Evolutionary conservation across 2,113 vertebrate species (phyloP).

Genomic region (Ceyx cyanopectus): DNA sequence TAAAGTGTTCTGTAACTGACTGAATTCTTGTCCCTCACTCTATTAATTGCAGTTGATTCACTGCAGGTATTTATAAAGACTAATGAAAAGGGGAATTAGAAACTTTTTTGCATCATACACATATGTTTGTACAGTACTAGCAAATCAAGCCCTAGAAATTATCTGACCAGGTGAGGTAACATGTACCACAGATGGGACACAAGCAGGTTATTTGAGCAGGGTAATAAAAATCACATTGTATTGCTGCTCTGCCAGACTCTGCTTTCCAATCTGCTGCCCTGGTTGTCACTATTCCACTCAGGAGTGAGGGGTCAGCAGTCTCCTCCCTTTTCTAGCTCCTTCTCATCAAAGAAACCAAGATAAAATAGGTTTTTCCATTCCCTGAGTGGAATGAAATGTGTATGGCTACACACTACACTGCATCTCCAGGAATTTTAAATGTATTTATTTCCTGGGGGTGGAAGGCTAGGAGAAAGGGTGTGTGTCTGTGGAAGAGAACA

Average conservation of each 20-base stretch:
- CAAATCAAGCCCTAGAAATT: neutral
- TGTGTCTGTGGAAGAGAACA: neutral
- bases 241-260: neutral
- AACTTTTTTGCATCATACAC: neutral
- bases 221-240: neutral
- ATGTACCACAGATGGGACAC: neutral
- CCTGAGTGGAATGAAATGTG: neutral
- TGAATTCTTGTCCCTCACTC: neutral
- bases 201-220: neutral
- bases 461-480: neutral
- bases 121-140: neutral
- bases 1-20: neutral
- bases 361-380: neutral
- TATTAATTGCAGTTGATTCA: neutral
- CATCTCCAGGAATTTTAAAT: neutral
- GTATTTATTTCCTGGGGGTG: neutral
- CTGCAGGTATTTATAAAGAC: neutral
- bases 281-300: too few relatives aligned
- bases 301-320: neutral
- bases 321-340: neutral
- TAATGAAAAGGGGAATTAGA: neutral
- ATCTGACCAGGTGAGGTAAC: neutral
- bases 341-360: neutral
- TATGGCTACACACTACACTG: neutral
- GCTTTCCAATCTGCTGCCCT: accelerated